Base-by-base conservation (phyloP, 1,140 invertebrate genomes). In the Pissodes strobi region DNA sequence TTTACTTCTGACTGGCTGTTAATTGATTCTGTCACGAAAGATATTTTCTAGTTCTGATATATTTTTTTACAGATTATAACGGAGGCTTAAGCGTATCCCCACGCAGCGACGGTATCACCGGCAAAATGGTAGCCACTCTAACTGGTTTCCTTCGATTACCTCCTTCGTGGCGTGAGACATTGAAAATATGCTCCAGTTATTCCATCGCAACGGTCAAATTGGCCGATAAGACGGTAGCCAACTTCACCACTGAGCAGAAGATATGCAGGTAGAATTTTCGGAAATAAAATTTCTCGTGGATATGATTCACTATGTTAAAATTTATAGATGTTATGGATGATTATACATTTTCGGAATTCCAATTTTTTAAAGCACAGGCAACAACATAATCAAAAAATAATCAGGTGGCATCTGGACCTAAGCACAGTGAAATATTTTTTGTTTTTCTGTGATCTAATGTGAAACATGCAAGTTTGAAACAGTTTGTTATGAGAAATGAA, bases 131-230 rank as follows among this genome's bases (percentile, higher is more conserved):
- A 23, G 90, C 90, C 0, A 80, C 88, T 12, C 78, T 95, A 0
- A 74, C 87, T 5, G 94, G 93, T 0, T 96, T 90, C 75, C 80
- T 96, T 1, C 84, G 91, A 71, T 90, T 92, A 22, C 87, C 85
- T 8, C 82, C 83, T 21, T 80, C 83, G 49, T 91, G 88, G 88
- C 85, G 86, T 2, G 89, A 92, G 75, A 82, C 85, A 12, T 76
- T 91, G 15, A 84, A 88, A 70, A 83, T 91, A 22, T 91, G 90
- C 70, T 88, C 90, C 0, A 89, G 89, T 63, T 85, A 88, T 59
- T 85, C 87, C 13, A 82, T 82, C n/a, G 84, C 87, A 0, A 83
- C n/a, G n/a, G 75, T 90, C 8, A 79, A 78, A n/a, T 76, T 80
- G 4, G 82, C 77, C 1, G 78, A 81, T 39, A 72, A 80, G 13